phyloP scores from a whole-genome alignment of 1,140 invertebrate species.

The Drosophila yakuba region DNA sequence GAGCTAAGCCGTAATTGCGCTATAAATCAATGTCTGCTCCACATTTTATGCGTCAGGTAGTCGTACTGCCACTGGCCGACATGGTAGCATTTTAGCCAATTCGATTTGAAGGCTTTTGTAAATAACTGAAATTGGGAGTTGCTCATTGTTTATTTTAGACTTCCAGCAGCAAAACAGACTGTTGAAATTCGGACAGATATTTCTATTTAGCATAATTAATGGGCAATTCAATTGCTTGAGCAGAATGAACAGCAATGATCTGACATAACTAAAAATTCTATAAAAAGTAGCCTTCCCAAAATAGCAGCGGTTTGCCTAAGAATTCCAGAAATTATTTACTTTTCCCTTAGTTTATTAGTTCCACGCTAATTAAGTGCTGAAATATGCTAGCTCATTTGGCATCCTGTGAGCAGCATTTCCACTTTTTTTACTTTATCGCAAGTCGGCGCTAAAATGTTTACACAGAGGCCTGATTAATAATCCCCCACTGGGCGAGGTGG shows the following conservation, averaged over 20 bases:
- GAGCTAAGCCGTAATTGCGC: constrained; percentile 58
- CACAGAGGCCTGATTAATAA: constrained; percentile 25
- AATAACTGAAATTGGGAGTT: constrained; percentile 49
- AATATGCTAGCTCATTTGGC: constrained; percentile 43
- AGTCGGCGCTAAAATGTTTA: constrained; percentile 52
- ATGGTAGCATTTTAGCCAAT: constrained; percentile 44
- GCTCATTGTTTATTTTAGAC: constrained; percentile 25
- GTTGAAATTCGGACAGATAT: constrained; percentile 25
- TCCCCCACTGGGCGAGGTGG: constrained; percentile 6
- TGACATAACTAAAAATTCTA: constrained; percentile 28
- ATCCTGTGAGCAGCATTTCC: constrained; percentile 49
- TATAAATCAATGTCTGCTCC: constrained; percentile 78
- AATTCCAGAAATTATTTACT: constrained; percentile 25
- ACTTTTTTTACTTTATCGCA: constrained; percentile 29
- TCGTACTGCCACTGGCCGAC: constrained; percentile 8
- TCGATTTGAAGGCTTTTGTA: constrained; percentile 47
- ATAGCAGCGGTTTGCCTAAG: constrained; percentile 12
- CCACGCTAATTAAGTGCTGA: constrained; percentile 71
- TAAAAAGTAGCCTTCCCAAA: constrained; percentile 43
- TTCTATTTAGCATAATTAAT: constrained; percentile 14
- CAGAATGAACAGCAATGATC: constrained; percentile 15
- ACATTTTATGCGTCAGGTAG: constrained; percentile 70
- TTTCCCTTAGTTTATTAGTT: constrained; percentile 31
- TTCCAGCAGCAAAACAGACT: constrained; percentile 7
- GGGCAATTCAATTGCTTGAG: constrained; percentile 13